Conservation (phyloP, 1,140 invertebrate species). For the Zaprionus kolodkinae region DNA sequence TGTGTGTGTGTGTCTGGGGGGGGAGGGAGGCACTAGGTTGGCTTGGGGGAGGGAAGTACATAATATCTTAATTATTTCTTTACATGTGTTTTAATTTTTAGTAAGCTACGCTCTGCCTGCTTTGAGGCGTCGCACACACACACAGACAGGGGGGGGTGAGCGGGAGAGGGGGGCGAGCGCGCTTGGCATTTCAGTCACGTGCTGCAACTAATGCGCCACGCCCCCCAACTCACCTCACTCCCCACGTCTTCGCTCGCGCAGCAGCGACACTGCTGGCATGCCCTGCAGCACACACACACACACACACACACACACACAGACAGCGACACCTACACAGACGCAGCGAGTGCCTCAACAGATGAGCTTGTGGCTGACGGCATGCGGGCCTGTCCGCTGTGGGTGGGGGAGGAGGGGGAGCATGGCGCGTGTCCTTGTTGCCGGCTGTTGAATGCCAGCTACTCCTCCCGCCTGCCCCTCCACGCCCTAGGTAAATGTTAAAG, state of each 20-base stretch:
- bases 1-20: not conserved
- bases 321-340: not conserved
- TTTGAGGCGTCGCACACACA: constrained; percentile 18
- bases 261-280: not conserved
- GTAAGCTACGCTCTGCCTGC: constrained; percentile 58
- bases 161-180: not conserved
- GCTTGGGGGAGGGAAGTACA: constrained; percentile 30
- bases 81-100: constrained; percentile 82
- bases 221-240: not conserved
- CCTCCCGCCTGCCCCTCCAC: too few relatives aligned
- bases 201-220: constrained; percentile 72
- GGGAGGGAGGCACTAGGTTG: not conserved
- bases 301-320: not conserved
- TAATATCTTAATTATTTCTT: constrained; percentile 82
- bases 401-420: too few relatives aligned
- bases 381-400: not conserved
- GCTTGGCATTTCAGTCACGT: constrained; percentile 76
- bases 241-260: not conserved
- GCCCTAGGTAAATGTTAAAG: constrained; percentile 72
- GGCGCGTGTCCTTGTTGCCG: not conserved
- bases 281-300: constrained; percentile 9
- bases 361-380: constrained; percentile 24
- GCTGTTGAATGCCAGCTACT: constrained; percentile 25
- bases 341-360: constrained; percentile 52
- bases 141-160: too few relatives aligned